Evolutionary conservation across 2,797 vertebrate genomes (phyloP), one percentile per base, ranked within the genome.

Genomic region (Sparidentex hasta): DNA sequence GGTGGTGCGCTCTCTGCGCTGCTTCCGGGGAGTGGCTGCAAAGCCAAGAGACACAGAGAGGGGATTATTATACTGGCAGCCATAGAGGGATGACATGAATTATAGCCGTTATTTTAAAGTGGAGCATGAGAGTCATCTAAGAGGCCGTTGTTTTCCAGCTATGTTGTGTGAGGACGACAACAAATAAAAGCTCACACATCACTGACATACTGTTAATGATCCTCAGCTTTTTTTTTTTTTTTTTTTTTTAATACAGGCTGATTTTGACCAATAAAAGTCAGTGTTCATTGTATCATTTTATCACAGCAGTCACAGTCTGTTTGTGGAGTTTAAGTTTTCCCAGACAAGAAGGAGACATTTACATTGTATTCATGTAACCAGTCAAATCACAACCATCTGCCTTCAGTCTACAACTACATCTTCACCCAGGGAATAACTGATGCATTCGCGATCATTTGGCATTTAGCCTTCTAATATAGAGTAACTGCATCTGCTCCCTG

Each of bases 1-100:
- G 86, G 98, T 98, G 75, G 98, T 99, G 77, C 98, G 96, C 91
- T 99, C 98, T 56, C 98, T 87, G 67, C 98, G 97, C 95, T 99
- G 98, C 90, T 99, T 99, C 92, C 98, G 96, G 27, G 95, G 94
- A 55, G 93, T 95, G 69, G 93, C 95, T 95, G 72, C 27, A 13
- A 70, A 78, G 59, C 51, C 51, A 67, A 23, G 5, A 69, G 47
- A 78, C n/a, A 71, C 18, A 70, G 16, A 55, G 43, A 51, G 47
- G 33, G 21, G 38, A 71, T 80, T 75, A 80, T 43, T 16, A 38
- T 12, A 43, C 52, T 51, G 9, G 50, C 62, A 64, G 68, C 29
- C 27, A 23, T 6, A 52, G 6, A 65, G 9, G 17, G 65, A 1
- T n/a, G 56, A 20, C 66, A 71, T 3, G 63, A 83, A 64, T 58